phyloP scores from a whole-genome alignment of 1,140 invertebrate species.

The Aphelinus certus region DNA sequence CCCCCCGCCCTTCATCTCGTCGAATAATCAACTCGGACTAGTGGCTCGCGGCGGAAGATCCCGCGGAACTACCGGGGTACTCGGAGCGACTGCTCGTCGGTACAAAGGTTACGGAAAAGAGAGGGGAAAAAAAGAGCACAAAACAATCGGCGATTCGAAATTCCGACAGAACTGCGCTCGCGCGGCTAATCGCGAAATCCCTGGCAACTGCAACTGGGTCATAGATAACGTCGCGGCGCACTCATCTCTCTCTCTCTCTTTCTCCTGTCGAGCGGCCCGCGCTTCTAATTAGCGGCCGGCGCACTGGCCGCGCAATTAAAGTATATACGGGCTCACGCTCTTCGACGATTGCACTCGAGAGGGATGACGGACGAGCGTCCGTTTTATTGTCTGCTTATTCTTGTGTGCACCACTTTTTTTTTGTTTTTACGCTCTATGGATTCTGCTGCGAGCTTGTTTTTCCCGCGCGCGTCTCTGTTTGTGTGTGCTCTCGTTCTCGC shows the following conservation, averaged over 20 bases:
- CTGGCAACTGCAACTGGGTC: constrained; percentile 41
- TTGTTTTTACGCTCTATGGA: neutral
- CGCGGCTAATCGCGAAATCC: constrained; percentile 14
- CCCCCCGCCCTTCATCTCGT: too few relatives aligned
- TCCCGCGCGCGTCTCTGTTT: too few relatives aligned
- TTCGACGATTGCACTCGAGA: constrained; percentile 19
- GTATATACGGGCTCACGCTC: constrained; percentile 38
- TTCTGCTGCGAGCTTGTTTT: too few relatives aligned
- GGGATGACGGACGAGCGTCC: neutral
- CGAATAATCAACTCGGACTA: too few relatives aligned
- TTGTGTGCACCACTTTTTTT: neutral
- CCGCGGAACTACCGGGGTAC: too few relatives aligned
- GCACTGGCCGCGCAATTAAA: neutral
- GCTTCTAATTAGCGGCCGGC: constrained; percentile 44
- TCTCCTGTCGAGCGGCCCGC: constrained; percentile 36
- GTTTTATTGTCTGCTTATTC: constrained; percentile 1
- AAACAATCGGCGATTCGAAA: too few relatives aligned
- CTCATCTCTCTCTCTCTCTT: constrained; percentile 2
- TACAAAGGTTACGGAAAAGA: too few relatives aligned
- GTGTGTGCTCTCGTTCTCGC: too few relatives aligned
- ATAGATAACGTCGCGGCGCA: constrained; percentile 42
- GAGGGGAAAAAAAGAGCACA: too few relatives aligned
- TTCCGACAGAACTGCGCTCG: too few relatives aligned
- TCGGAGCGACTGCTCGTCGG: too few relatives aligned
- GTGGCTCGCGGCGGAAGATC: too few relatives aligned